Percentiles rank a stretch among this genome's conserved stretches.
These are phyloP conservation scores for Macrocentrus cingulum DNA, from an alignment of 1,140 invertebrate species.

Conservation along the genomic window DNA sequence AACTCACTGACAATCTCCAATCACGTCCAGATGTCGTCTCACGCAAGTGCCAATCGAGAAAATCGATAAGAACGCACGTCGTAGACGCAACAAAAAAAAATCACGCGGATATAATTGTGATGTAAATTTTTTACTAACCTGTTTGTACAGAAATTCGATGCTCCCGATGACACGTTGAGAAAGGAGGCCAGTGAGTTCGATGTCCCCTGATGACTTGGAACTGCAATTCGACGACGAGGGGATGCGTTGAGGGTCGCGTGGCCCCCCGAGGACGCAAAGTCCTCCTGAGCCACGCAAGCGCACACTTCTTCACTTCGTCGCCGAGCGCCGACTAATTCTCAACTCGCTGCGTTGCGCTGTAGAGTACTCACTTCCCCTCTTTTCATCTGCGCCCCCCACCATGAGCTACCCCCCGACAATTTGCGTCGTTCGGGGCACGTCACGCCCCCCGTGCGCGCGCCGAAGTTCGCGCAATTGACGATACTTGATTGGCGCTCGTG, in stretches of 20 bases:
- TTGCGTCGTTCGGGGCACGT: background rate
- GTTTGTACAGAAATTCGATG: background rate
- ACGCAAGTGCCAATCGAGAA: too few species aligned
- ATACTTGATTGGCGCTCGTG: too few species aligned
- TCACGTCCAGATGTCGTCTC: too few species aligned
- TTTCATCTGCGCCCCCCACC: conserved; percentile 21
- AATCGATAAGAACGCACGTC: too few species aligned
- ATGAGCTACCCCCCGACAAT: conserved; percentile 8
- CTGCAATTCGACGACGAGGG: conserved; percentile 8
- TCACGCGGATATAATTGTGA: too few species aligned
- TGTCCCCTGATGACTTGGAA: conserved; percentile 15
- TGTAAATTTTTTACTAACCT: too few species aligned
- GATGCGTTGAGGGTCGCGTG: conserved; percentile 20
- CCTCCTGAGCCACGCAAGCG: conserved; percentile 49
- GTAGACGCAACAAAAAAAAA: too few species aligned
- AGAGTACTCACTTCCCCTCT: conserved; percentile 28
- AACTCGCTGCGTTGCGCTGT: conserved; percentile 20
- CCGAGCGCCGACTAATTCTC: conserved; percentile 43
- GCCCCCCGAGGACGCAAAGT: conserved; percentile 16
- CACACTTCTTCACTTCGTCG: conserved; percentile 46
- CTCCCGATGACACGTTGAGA: background rate
- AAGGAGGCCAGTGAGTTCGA: conserved; percentile 16
- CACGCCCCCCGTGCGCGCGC: conserved; percentile 23
- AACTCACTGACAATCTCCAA: too few species aligned
- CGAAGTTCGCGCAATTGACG: conserved; percentile 1